These are phyloP conservation scores for Calyptommatus sinebrachiatus DNA, from an alignment of 2,113 vertebrate genomes.

Conservation along the genomic window DNA sequence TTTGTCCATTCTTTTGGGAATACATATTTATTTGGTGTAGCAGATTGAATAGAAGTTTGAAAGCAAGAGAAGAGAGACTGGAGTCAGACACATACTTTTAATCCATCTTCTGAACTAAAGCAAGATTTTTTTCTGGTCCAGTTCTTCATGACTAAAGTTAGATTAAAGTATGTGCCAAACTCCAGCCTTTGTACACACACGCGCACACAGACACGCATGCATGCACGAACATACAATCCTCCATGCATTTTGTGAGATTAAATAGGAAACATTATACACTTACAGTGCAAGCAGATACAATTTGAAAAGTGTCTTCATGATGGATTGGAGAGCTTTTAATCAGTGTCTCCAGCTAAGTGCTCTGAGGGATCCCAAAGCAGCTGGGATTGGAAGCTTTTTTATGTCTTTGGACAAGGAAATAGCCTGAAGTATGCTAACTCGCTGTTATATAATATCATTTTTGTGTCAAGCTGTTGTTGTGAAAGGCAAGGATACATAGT, in stretches of 20 bases:
- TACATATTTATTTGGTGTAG: neutral
- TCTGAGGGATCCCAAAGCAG: conserved; percentile 27
- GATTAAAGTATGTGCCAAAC: conserved; percentile 22
- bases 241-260: conserved; percentile 15
- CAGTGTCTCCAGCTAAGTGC: conserved; percentile 22
- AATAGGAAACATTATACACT: conserved; percentile 23
- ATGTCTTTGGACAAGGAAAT: conserved; percentile 31
- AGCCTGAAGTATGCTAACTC: conserved; percentile 8
- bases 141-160: conserved; percentile 12
- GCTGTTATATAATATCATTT: conserved; percentile 16
- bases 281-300: conserved; percentile 30
- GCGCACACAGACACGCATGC: too few species aligned
- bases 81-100: too few species aligned
- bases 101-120: too few species aligned
- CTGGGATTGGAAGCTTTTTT: conserved; percentile 20
- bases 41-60: neutral
- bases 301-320: conserved; percentile 36
- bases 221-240: neutral
- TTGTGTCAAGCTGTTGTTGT: conserved; percentile 12
- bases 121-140: too few species aligned
- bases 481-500: conserved; percentile 21
- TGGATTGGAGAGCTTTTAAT: conserved; percentile 33
- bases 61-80: neutral
- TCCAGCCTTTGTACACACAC: neutral
- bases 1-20: neutral